Base-by-base conservation (phyloP, 2,113 vertebrate genomes). In the Nothobranchius furzeri region DNA sequence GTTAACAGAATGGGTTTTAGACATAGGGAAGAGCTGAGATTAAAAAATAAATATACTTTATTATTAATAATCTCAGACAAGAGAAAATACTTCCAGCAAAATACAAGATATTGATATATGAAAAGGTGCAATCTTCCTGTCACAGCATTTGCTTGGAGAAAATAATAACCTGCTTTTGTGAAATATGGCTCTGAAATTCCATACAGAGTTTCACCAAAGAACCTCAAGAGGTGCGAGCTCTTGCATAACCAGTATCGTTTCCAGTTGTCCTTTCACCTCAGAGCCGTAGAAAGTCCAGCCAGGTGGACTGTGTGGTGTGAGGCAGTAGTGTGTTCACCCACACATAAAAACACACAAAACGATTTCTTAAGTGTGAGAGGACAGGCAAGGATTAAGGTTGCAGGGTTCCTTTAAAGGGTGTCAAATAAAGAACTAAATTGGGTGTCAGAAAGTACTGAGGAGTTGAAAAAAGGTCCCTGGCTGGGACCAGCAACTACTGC, bases 381-480 rank as follows among this genome's bases (percentile, higher is more conserved):
- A 86, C 76, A 77, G 77, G 69, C 61, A 1, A 58, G 77, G 87
- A 82, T 75, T 64, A 60, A 50, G 46, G 72, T 63, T 68, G 70
- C 57, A 55, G 69, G 17, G 86, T 85, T 77, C 67, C 77, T 64
- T 73, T 36, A 80, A 81, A 88, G 73, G 84, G 80, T 82, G 84
- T 88, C 81, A 76, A 74, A 82, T 80, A 77, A 64, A 64, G 70
- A 70, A 85, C 76, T 87, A 87, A 89, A 90, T 79, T 79, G 83
- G 87, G 85, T 90, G 88, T 90, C 82, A 83, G 72, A 85, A 84
- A 82, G 70, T 52, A 52, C 84, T 79, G 85, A 90, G 77, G 73
- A 88, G 71, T 66, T 59, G 76, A 46, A 84, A 66, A 53, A 52
- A 83, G 30, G 70, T 70, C 75, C 67, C 68, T 71, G 25, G 65